Base-by-base conservation (phyloP, 2,888 invertebrate genomes). In the Torymus tubicola region DNA sequence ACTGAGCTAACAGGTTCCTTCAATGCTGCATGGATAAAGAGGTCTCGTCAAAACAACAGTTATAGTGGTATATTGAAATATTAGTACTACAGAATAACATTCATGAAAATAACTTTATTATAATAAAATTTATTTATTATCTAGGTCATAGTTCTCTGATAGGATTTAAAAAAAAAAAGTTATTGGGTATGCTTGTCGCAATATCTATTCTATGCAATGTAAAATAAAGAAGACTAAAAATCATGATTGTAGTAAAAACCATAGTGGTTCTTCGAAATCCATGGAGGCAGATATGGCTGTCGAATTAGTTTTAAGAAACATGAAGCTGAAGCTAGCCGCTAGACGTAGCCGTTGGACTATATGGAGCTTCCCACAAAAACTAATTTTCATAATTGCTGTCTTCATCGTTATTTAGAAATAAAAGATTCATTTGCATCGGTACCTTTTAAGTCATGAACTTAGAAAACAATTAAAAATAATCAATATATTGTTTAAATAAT, bases 11-110 rank as follows among this genome's bases (percentile, higher is more conserved):
- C 31, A 50, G 81, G 58, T n/a, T 82, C 80, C 21, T 70, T 64
- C 31, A 83, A 83, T 65, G 80, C 81, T 75, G 81, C 77, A 13
- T 83, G 80, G 82, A 31, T 42, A 18, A 79, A 78, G 21, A 64
- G 77, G 60, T 81, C 80, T 13, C 65, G 73, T 24, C 81, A 68
- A 16, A 70, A 70, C 21, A 75, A 69, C 2, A 83, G 83, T 69
- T 78, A 78, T 60, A 83, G 84, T 78, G n/a, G 68, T 53, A 69
- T 2, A 55, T 24, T 24, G n/a, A 55, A 55, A 55, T 55, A 55
- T n/a, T 55, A 24, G 24, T 55, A 14, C 14, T 64, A 24, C 2
- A 64, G 31, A 60, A 60, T 60, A 10, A 11, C 13, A 60, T 60
- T 24, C 24, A 24, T 60, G 10, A 60, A 16, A 60, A 16, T 16